Conservation (phyloP, 2,113 vertebrate genomes). For the Chionomys nivalis region DNA sequence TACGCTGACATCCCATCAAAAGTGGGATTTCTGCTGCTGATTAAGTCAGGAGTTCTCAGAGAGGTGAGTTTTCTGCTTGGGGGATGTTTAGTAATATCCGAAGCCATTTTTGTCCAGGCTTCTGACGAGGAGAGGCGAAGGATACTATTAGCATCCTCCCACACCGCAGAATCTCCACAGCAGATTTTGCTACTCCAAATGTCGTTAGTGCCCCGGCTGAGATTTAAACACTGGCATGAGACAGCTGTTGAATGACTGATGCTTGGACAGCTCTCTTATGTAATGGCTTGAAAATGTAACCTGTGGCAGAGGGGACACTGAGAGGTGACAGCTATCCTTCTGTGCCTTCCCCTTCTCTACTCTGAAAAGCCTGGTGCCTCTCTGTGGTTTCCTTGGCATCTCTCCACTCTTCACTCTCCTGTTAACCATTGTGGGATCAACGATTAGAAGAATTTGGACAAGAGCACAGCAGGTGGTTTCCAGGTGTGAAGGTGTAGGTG, state of each 20-base stretch:
- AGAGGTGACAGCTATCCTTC: conserved; percentile 60
- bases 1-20: neutral
- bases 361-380: neutral
- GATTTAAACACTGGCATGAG: neutral
- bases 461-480: conserved; percentile 29
- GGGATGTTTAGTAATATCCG: neutral
- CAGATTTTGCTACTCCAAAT: neutral
- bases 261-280: neutral
- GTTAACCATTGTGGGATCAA: conserved; percentile 77
- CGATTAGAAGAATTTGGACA: conserved; percentile 77
- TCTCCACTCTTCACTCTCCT: conserved; percentile 21
- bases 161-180: neutral
- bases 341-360: too few relatives aligned
- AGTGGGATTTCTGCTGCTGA: neutral
- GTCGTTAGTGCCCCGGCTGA: neutral
- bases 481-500: neutral
- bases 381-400: neutral
- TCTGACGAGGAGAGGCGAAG: neutral
- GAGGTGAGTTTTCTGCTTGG: neutral
- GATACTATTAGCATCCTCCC: neutral
- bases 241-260: neutral
- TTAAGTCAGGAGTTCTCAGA: neutral
- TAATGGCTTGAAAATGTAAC: too few relatives aligned
- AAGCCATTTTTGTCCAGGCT: neutral
- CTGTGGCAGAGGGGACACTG: neutral